Conservation (phyloP, 2,113 vertebrate species). For the Alosa alosa region DNA sequence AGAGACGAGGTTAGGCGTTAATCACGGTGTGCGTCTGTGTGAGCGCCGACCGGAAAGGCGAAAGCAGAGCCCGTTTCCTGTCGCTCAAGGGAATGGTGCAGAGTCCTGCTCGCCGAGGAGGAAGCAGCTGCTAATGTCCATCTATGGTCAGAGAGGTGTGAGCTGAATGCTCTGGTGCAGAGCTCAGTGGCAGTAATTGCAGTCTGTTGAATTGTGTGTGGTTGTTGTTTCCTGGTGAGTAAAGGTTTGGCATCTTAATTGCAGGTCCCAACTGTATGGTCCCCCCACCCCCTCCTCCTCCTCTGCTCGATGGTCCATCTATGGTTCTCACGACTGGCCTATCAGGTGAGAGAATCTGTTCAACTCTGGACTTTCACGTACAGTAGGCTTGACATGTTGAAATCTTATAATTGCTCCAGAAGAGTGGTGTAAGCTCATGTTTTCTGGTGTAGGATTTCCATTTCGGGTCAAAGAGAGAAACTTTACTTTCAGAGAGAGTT, state of each 20-base stretch:
- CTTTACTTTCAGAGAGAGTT: neutral
- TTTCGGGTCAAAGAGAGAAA: neutral
- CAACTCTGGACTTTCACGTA: neutral
- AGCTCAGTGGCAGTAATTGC: neutral
- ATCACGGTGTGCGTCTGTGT: neutral
- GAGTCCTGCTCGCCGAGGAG: constrained; percentile 9
- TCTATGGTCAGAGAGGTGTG: neutral
- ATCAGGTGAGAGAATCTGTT: constrained; percentile 74
- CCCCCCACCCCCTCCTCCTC: constrained; percentile 71
- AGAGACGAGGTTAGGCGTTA: neutral
- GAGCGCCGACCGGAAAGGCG: constrained; percentile 60
- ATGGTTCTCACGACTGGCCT: constrained; percentile 86
- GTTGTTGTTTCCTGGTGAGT: constrained; percentile 10
- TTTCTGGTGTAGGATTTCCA: neutral
- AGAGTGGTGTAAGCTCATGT: neutral
- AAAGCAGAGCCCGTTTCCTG: constrained; percentile 59
- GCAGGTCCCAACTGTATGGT: constrained; percentile 67
- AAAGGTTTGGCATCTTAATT: constrained; percentile 26
- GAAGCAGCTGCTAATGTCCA: constrained; percentile 32
- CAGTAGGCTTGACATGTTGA: neutral
- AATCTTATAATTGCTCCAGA: neutral
- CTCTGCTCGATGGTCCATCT: constrained; percentile 83
- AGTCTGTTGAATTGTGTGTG: neutral
- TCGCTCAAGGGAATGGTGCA: constrained; percentile 45
- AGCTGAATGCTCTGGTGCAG: neutral